Base-by-base conservation (phyloP, 2,888 invertebrate species). In the Stenchaetothrips biformis region DNA sequence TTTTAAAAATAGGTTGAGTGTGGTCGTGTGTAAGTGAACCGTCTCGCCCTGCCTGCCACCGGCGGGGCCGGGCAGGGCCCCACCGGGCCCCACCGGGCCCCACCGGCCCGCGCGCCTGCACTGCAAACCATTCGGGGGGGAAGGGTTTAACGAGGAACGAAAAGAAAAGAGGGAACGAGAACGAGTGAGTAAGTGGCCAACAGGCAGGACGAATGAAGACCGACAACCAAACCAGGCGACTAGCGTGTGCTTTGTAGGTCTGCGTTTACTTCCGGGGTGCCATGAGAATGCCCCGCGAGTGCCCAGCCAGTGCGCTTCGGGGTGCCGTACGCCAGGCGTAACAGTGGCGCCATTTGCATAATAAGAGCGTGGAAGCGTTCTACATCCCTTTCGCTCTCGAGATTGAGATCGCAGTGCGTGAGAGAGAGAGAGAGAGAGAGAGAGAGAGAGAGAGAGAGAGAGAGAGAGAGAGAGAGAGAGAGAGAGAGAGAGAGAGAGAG, bases 1-100 rank as follows among this genome's bases (percentile, higher is more conserved):
- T 74, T 74, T 74, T 74, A 74, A 74, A 74, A 74, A 74, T 74
- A 74, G 67, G 67, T 74, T 74, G 67, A 74, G 67, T 74, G 67
- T 74, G 67, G 67, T 74, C 67, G 67, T 74, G 67, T 74, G 67
- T 74, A 74, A 74, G 67, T 74, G 67, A 74, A 74, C 67, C 67
- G 13, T 18, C 53, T 53, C 37, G 37, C 37, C 37, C 37, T 16
- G 9, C 53, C 53, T 16, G 13, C 16, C 53, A 9, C 53, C 53
- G 53, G 4, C 25, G 9, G 25, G 67, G 21, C 67, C 67, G 67
- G 9, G 67, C n/a, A 21, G 67, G n/a, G n/a, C 67, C 67, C n/a
- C 62, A n/a, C n/a, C n/a, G 62, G 18, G 62, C n/a, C 62, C 62
- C n/a, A n/a, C 62, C 62, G 8, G 7, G 13, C 62, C 13, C 62